phyloP scores from a whole-genome alignment of 2,797 vertebrate genomes.

The Propithecus deckenii region DNA sequence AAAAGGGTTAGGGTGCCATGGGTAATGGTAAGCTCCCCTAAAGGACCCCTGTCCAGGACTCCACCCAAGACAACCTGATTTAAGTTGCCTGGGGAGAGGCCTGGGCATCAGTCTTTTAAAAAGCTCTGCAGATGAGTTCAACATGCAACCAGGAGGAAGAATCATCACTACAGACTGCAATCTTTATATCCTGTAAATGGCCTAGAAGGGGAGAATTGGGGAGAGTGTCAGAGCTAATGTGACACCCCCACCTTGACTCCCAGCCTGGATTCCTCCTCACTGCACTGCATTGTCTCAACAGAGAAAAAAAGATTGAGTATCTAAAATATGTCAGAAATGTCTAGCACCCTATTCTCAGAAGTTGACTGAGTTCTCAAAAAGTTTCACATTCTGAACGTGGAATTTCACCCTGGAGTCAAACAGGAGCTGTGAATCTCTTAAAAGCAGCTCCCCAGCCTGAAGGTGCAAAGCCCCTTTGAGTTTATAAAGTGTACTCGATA shows the following conservation, averaged over 20 bases:
- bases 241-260: rapidly evolving
- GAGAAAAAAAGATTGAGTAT: background rate
- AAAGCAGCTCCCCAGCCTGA: background rate
- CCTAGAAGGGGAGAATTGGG: background rate
- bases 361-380: background rate
- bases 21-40: background rate
- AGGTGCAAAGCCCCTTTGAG: rapidly evolving
- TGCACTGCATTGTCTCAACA: background rate
- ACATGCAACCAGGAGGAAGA: background rate
- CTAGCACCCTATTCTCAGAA: conserved; percentile 13
- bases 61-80: background rate
- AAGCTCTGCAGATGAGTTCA: background rate
- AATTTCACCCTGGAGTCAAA: background rate
- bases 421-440: background rate
- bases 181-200: background rate
- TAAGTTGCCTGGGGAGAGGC: too few species aligned
- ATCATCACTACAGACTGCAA: rapidly evolving
- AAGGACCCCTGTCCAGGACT: background rate
- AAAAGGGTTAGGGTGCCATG: background rate
- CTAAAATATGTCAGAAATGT: background rate
- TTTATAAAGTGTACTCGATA: background rate
- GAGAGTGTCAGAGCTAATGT: rapidly evolving
- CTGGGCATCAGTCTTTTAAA: background rate
- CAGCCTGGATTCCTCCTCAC: background rate
- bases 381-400: background rate